These are phyloP conservation scores for Chirona hameri DNA, from an alignment of 2,888 invertebrate genomes.

Conservation along the genomic window DNA sequence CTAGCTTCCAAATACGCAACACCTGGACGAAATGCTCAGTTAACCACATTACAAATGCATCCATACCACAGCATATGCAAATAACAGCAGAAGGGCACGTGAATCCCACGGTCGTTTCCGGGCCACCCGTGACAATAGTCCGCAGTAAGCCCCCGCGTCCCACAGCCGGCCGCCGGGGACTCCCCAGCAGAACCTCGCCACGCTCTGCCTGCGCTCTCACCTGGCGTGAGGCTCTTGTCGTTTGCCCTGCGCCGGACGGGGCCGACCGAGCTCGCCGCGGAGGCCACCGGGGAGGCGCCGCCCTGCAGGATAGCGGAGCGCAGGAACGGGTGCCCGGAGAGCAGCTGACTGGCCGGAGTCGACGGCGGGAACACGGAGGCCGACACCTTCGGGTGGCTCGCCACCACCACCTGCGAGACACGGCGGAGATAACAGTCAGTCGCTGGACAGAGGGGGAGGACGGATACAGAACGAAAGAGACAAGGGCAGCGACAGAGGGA, in stretches of 20 bases:
- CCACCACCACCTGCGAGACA: not conserved
- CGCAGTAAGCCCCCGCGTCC: no score
- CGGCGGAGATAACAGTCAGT: not conserved
- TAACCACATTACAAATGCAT: no score
- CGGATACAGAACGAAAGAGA: no score
- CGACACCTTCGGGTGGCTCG: not conserved
- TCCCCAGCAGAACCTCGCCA: no score
- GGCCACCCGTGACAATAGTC: no score
- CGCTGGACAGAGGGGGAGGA: not conserved
- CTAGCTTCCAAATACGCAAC: no score
- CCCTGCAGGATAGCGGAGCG: conserved; percentile 24
- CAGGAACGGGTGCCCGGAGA: conserved; percentile 22
- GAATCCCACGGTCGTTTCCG: no score
- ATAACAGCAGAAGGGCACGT: no score
- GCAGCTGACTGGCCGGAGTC: not conserved
- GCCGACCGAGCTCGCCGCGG: conserved; percentile 32
- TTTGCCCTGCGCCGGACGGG: conserved; percentile 38
- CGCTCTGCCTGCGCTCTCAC: conserved; percentile 27
- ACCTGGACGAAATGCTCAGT: no score
- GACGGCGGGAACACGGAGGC: not conserved
- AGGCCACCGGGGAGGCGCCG: not conserved
- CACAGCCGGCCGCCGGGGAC: no score
- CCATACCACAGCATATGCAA: no score
- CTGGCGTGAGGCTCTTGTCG: conserved; percentile 39
- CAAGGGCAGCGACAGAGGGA: no score